phyloP scores from a whole-genome alignment of 2,113 vertebrate genomes.

The Stercorarius parasiticus region DNA sequence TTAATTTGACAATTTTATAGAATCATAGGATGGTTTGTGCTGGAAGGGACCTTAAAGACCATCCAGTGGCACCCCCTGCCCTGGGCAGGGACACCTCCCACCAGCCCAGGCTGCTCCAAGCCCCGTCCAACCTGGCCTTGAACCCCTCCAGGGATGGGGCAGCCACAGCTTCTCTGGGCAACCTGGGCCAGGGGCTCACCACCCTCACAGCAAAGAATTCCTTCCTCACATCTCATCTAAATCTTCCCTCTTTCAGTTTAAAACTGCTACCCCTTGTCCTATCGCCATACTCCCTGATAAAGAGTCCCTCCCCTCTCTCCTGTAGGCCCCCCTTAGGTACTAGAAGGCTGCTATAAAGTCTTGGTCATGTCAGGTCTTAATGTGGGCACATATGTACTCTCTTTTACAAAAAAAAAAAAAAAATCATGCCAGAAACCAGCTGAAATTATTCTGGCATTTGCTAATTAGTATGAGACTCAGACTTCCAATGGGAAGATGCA shows the following conservation, averaged over 20 bases:
- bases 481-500: neutral
- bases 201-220: neutral
- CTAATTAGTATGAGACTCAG: neutral
- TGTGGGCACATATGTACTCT: neutral
- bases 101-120: neutral
- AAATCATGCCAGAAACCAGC: fast-evolving
- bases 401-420: neutral
- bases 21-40: neutral
- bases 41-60: neutral
- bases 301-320: neutral
- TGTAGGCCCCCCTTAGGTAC: neutral
- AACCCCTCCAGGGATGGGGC: neutral
- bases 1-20: neutral
- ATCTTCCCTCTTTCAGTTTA: neutral
- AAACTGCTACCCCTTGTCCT: neutral
- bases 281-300: neutral
- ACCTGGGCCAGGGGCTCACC: neutral
- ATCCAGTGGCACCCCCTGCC: neutral
- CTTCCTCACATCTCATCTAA: neutral
- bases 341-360: neutral
- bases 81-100: neutral
- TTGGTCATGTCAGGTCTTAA: neutral
- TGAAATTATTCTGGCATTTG: neutral
- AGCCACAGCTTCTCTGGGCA: neutral
- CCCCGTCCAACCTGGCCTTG: neutral